phyloP scores from a whole-genome alignment of 64 coral and sea anemone genomes.

The Trachythela sp. region DNA sequence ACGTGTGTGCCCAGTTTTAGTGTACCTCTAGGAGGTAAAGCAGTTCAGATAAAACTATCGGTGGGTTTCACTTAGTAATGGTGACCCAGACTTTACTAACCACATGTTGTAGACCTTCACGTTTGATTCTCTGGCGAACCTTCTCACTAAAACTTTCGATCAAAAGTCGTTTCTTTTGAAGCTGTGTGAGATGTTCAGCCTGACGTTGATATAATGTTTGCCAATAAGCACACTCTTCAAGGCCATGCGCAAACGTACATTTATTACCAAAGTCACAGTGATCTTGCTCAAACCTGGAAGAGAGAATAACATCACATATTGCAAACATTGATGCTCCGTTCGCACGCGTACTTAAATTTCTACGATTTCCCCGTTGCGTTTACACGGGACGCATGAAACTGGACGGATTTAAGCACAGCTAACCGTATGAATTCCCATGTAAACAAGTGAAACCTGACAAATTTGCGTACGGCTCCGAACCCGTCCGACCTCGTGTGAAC shows the following conservation, averaged over 20 bases:
- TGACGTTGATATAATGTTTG: background rate
- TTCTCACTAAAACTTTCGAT: background rate
- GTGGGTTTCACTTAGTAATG: too few species aligned
- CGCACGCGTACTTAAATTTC: too few species aligned
- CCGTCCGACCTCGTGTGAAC: too few species aligned
- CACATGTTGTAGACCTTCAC: background rate
- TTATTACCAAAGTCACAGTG: background rate
- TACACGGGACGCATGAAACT: too few species aligned
- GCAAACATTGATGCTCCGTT: background rate
- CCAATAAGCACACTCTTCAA: background rate
- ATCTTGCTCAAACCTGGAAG: background rate
- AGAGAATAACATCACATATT: background rate
- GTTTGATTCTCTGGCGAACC: background rate
- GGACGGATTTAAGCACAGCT: too few species aligned
- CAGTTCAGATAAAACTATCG: too few species aligned
- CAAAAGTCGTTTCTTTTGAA: background rate
- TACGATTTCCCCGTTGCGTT: too few species aligned
- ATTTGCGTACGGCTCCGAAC: too few species aligned
- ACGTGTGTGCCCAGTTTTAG: too few species aligned
- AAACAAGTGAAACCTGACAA: too few species aligned
- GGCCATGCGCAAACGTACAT: background rate
- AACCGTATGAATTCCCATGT: too few species aligned
- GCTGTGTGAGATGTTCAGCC: background rate
- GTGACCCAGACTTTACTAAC: background rate
- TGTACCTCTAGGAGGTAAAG: background rate